These are phyloP conservation scores for Chelmon rostratus DNA, from an alignment of 2,797 vertebrate genomes.

Conservation along the genomic window DNA sequence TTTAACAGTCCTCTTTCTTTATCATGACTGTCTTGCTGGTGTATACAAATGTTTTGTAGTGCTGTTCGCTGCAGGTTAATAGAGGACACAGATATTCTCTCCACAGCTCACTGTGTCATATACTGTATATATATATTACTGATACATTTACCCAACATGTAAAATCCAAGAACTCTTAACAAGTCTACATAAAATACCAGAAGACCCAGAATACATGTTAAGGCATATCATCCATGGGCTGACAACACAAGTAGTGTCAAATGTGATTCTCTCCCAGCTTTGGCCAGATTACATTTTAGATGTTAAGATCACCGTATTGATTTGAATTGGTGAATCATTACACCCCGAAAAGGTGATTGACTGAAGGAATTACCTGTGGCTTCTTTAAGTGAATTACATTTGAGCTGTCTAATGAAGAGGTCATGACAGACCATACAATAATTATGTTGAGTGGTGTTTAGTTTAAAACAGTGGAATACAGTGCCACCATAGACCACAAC, in stretches of 20 bases:
- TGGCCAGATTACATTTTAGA: constrained; percentile 5
- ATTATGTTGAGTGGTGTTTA: not conserved
- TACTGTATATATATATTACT: not conserved
- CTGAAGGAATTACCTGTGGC: not conserved
- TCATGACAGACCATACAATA: not conserved
- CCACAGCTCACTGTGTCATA: not conserved
- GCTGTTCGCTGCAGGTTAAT: not conserved
- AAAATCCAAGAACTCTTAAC: not conserved
- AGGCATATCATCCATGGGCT: not conserved
- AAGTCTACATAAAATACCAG: not conserved
- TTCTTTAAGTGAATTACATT: constrained; percentile 22
- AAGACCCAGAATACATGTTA: too few relatives aligned
- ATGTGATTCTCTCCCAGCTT: not conserved
- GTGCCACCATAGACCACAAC: not conserved
- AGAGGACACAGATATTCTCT: not conserved
- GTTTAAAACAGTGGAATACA: not conserved
- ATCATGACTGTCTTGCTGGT: not conserved
- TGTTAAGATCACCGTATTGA: constrained; percentile 18
- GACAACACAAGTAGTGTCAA: not conserved
- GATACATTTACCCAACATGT: not conserved
- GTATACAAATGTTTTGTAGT: not conserved
- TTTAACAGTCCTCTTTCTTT: not conserved
- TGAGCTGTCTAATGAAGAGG: constrained; percentile 1
- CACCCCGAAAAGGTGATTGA: constrained; percentile 11
- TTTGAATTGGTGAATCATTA: constrained; percentile 33